These are phyloP conservation scores for Neodiprion lecontei DNA, from an alignment of 1,140 invertebrate species.

Conservation along the genomic window DNA sequence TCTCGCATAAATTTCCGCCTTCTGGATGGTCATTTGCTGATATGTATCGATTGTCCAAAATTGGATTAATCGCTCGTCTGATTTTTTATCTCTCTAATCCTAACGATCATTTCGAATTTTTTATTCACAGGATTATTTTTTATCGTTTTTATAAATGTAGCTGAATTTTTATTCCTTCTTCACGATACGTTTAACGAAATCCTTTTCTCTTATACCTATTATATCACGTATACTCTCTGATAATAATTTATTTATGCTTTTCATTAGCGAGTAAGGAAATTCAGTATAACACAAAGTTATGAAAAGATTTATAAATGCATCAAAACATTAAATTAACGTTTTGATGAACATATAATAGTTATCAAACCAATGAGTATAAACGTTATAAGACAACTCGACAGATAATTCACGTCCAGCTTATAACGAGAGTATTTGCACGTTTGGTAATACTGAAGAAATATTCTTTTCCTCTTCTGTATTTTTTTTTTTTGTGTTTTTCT, in stretches of 20 bases:
- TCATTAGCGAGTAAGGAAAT: conserved; percentile 11
- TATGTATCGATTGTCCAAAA: too few species aligned
- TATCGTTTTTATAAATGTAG: not conserved
- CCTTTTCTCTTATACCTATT: not conserved
- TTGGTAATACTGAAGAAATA: not conserved
- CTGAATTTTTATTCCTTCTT: not conserved
- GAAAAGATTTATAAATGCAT: not conserved
- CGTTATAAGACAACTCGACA: not conserved
- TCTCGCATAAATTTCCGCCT: too few species aligned
- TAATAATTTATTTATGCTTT: conserved; percentile 12
- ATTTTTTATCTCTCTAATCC: not conserved
- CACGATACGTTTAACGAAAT: not conserved
- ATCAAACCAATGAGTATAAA: not conserved
- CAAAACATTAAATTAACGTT: conserved; percentile 6
- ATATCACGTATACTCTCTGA: not conserved
- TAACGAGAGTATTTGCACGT: not conserved
- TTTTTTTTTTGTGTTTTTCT: conserved; percentile 11
- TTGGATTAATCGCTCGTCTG: not conserved
- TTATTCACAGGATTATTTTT: not conserved
- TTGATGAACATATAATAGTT: not conserved
- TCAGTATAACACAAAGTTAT: not conserved
- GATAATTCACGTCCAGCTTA: not conserved
- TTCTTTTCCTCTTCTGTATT: not conserved
- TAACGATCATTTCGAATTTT: not conserved
- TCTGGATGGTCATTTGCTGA: too few species aligned